Evolutionary conservation across 1,140 invertebrate genomes (phyloP).

Genomic region (Caenorhabditis remanei): DNA sequence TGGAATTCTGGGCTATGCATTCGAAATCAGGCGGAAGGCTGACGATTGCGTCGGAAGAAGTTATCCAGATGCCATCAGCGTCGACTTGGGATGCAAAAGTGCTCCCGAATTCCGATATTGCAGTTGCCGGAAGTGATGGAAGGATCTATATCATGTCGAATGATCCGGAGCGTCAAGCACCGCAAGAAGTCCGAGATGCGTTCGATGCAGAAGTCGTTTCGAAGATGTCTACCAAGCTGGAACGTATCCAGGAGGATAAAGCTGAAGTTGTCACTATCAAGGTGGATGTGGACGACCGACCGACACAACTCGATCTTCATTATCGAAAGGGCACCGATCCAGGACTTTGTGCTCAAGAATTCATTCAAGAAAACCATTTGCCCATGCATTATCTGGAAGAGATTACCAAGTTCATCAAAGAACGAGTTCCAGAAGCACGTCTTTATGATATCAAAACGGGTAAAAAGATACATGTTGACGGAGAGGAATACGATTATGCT

Average conservation of each 20-base stretch:
- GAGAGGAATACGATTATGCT: conserved; percentile 89
- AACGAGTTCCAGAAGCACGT: conserved; percentile 66
- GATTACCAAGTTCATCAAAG: conserved; percentile 70
- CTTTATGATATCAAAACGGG: conserved; percentile 22
- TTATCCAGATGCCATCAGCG: neutral
- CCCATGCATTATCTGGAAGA: conserved; percentile 67
- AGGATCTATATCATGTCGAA: conserved; percentile 87
- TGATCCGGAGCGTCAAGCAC: conserved; percentile 83
- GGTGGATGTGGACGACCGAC: conserved; percentile 92
- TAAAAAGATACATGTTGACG: conserved; percentile 57
- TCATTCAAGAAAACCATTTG: conserved; percentile 79
- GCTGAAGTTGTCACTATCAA: conserved; percentile 80
- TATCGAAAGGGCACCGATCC: conserved; percentile 87
- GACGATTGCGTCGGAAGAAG: neutral
- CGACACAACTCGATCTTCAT: conserved; percentile 87
- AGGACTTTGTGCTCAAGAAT: conserved; percentile 83
- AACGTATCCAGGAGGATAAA: conserved; percentile 64
- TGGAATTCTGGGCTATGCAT: conserved; percentile 27
- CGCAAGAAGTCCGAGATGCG: conserved; percentile 81
- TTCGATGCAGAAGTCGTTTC: conserved; percentile 81
- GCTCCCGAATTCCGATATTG: conserved; percentile 92
- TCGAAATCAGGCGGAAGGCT: neutral
- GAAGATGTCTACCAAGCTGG: neutral
- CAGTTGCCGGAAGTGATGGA: conserved; percentile 89
- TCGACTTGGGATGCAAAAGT: conserved; percentile 84